Evolutionary conservation across 2,113 vertebrate genomes (phyloP).

Genomic region (Natator depressus): DNA sequence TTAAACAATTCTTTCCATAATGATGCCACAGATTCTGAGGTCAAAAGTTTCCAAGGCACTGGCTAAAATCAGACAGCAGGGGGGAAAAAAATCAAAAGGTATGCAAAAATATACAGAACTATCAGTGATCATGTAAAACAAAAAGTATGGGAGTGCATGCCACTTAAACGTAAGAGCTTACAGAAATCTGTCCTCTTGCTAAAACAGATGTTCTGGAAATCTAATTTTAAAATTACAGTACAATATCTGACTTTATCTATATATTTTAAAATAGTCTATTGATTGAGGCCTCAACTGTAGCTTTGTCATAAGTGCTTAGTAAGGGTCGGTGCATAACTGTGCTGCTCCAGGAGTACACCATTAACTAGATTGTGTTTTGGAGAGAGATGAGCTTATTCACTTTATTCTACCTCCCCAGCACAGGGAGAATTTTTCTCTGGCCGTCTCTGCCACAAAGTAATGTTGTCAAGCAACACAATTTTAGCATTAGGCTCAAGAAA

Average conservation of each 20-base stretch:
- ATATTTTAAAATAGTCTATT: not conserved
- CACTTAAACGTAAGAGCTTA: not conserved
- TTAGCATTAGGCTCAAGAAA: not conserved
- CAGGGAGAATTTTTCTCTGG: not conserved
- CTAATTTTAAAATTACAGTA: not conserved
- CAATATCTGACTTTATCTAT: not conserved
- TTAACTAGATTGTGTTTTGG: not conserved
- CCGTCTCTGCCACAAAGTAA: not conserved
- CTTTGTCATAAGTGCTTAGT: not conserved
- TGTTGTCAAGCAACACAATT: not conserved
- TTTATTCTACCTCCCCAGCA: not conserved
- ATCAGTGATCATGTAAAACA: not conserved
- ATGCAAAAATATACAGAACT: slow-evolving; percentile 67
- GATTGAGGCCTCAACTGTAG: not conserved
- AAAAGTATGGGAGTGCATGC: not conserved
- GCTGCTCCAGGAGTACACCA: not conserved
- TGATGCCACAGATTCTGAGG: slow-evolving; percentile 62
- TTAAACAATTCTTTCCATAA: slow-evolving; percentile 67
- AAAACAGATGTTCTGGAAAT: slow-evolving; percentile 30
- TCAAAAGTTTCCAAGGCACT: slow-evolving; percentile 68
- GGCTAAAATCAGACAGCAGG: slow-evolving; percentile 48
- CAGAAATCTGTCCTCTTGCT: slow-evolving; percentile 7
- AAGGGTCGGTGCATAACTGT: not conserved
- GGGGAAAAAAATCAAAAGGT: slow-evolving; percentile 55
- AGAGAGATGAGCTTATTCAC: not conserved